These are phyloP conservation scores for Zaprionus capensis DNA, from an alignment of 1,140 invertebrate genomes.

Conservation along the genomic window DNA sequence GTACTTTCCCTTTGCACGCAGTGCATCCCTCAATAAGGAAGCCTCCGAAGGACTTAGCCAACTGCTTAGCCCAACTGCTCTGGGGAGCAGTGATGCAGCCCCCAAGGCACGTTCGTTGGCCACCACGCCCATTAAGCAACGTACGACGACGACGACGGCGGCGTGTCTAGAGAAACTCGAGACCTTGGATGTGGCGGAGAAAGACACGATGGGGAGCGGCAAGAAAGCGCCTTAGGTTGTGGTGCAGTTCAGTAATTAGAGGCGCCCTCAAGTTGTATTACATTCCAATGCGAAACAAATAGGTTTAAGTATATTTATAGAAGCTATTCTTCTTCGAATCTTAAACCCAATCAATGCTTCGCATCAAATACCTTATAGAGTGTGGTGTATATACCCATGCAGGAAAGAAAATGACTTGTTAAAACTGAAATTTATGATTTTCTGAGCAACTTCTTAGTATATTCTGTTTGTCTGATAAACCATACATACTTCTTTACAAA, in stretches of 20 bases:
- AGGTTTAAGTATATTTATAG: background rate
- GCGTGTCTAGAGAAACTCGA: constrained; percentile 59
- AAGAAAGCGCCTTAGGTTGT: constrained; percentile 4
- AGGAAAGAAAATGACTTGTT: background rate
- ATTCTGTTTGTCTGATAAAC: background rate
- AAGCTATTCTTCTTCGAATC: background rate
- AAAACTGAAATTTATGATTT: background rate
- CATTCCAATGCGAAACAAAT: constrained; percentile 3
- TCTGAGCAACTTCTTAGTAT: background rate
- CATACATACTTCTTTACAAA: too few species aligned
- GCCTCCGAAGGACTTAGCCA: constrained; percentile 33
- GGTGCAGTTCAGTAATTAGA: background rate
- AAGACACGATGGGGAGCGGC: background rate
- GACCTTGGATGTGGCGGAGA: constrained; percentile 59
- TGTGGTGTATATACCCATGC: background rate
- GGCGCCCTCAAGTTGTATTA: background rate
- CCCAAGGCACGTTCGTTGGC: constrained; percentile 52
- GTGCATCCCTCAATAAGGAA: constrained; percentile 62
- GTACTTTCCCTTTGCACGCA: constrained; percentile 74
- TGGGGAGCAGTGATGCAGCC: background rate
- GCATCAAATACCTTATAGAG: background rate
- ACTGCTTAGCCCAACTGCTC: constrained; percentile 33
- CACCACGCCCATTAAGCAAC: constrained; percentile 60
- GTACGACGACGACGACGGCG: background rate
- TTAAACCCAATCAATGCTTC: background rate